Evolutionary conservation across 2,113 vertebrate genomes (phyloP).

Genomic region (Pomatostomus ruficeps): DNA sequence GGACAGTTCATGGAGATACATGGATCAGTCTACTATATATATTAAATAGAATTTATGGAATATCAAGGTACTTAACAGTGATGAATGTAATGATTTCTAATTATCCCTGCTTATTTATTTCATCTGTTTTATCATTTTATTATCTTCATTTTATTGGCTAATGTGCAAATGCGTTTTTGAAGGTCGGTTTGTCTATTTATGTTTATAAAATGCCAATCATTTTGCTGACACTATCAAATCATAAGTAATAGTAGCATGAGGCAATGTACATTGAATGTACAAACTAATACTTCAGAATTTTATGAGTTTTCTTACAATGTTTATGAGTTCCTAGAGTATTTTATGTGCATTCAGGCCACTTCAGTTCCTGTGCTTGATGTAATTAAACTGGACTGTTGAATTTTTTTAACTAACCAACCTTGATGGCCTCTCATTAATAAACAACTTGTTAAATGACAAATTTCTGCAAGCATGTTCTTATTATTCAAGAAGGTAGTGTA

Average conservation of each 20-base stretch:
- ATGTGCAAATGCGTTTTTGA: not conserved
- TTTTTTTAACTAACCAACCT: not conserved
- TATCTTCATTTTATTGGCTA: not conserved
- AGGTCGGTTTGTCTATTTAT: not conserved
- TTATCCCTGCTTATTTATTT: not conserved
- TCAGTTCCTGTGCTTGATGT: not conserved
- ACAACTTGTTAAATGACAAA: not conserved
- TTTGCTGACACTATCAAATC: not conserved
- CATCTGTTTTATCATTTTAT: not conserved
- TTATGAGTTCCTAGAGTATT: not conserved
- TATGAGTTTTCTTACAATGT: not conserved
- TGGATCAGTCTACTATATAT: not conserved
- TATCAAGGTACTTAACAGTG: not conserved
- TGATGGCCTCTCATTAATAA: slow-evolving; percentile 15
- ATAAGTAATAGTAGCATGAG: not conserved
- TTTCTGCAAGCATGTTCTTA: not conserved
- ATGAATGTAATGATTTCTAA: not conserved
- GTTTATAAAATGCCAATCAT: not conserved
- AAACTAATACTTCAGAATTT: not conserved
- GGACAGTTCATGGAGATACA: not conserved
- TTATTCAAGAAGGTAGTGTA: not conserved
- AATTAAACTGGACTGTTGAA: not conserved
- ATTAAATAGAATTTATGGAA: not conserved
- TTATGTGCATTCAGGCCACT: not conserved
- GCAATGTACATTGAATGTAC: not conserved